phyloP scores from a whole-genome alignment of 35 echinoderm and acorn worm species.

The Heliocidaris tuberculata region DNA sequence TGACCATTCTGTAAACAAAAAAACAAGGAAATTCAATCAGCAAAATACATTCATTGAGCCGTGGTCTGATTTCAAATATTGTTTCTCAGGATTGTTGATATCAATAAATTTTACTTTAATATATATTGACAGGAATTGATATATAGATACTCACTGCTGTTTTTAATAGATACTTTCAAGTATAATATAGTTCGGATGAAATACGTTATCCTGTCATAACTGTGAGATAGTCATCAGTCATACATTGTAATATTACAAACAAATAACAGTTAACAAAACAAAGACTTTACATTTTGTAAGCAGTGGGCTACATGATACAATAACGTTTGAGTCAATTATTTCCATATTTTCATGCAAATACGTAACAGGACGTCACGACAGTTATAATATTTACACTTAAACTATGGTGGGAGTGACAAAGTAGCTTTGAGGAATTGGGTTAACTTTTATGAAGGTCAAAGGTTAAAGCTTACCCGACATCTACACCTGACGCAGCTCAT shows the following conservation, averaged over 20 bases:
- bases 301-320: neutral
- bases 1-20: slow-evolving; percentile 68
- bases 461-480: slow-evolving; percentile 76
- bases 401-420: neutral
- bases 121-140: too few relatives aligned
- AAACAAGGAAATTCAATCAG: neutral
- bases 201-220: too few relatives aligned
- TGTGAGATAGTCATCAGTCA: neutral
- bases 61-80: neutral
- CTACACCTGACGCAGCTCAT: slow-evolving; percentile 78
- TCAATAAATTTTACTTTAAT: too few relatives aligned
- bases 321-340: neutral
- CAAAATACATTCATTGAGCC: neutral
- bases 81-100: neutral
- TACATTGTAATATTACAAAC: neutral
- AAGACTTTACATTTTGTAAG: neutral
- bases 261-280: neutral
- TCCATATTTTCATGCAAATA: neutral
- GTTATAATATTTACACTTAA: neutral
- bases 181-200: neutral
- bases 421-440: neutral
- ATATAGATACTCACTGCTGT: neutral
- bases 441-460: neutral
- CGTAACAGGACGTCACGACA: neutral
- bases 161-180: neutral